Evolutionary conservation across 2,888 invertebrate genomes (phyloP).

Genomic region (Papilio demoleus): DNA sequence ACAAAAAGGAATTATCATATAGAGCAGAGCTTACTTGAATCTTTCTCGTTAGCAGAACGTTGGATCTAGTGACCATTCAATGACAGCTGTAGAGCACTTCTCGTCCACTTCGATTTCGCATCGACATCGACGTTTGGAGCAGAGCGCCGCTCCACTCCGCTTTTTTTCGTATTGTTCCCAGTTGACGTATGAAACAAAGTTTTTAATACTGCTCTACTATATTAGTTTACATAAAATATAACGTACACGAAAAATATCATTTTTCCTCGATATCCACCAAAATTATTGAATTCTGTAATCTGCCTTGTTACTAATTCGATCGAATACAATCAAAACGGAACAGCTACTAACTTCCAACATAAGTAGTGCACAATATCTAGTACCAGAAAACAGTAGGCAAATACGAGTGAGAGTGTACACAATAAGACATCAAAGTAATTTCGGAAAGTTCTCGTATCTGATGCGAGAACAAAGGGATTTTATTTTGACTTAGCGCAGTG

Average conservation of each 20-base stretch:
- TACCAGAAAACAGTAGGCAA: not conserved
- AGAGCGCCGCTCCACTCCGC: not conserved
- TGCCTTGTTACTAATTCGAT: too few species aligned
- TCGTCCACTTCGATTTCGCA: conserved; percentile 20
- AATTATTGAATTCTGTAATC: too few species aligned
- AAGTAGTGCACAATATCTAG: not conserved
- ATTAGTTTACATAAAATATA: not conserved
- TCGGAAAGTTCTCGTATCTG: conserved; percentile 14
- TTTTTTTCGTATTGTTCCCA: conserved; percentile 13
- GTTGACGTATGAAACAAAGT: conserved; percentile 1
- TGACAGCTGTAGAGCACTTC: conserved; percentile 27
- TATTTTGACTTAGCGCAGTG: conserved; percentile 19
- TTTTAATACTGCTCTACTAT: not conserved
- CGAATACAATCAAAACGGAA: too few species aligned
- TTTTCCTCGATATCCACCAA: too few species aligned
- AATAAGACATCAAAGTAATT: conserved; percentile 12
- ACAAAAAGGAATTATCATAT: conserved; percentile 15
- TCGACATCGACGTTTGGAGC: conserved; percentile 1
- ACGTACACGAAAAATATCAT: too few species aligned
- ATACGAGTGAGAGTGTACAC: not conserved
- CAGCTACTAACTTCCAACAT: not conserved
- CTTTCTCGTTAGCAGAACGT: conserved; percentile 28
- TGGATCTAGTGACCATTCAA: conserved; percentile 31
- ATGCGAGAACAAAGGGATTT: conserved; percentile 31
- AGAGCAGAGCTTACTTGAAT: conserved; percentile 1